phyloP scores from a whole-genome alignment of 2,797 vertebrate genomes.

The Mus caroli region DNA sequence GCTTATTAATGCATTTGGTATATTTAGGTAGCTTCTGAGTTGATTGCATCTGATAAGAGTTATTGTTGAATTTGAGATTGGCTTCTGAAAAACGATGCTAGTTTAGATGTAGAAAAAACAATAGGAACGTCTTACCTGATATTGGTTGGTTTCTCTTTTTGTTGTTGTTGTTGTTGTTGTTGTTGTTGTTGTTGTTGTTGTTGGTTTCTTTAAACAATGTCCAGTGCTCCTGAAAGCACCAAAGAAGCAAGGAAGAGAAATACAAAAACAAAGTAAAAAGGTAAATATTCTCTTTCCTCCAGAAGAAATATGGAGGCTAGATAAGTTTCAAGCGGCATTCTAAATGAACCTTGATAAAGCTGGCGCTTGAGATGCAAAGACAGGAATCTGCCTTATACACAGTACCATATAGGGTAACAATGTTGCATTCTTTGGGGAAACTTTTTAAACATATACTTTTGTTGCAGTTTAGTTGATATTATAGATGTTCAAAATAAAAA shows the following conservation, averaged over 20 bases:
- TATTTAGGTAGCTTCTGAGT: slow-evolving; percentile 30
- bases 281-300: background rate
- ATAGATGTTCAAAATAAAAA: background rate
- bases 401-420: background rate
- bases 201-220: slow-evolving; percentile 59
- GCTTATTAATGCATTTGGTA: slow-evolving; percentile 26
- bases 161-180: background rate
- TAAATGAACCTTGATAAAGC: background rate
- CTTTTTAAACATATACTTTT: background rate
- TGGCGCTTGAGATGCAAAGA: slow-evolving; percentile 30
- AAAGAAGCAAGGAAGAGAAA: slow-evolving; percentile 49
- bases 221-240: background rate
- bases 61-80: slow-evolving; percentile 13
- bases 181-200: background rate
- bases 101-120: background rate
- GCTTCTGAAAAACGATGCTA: background rate
- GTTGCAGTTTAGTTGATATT: background rate
- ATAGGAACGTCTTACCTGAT: background rate
- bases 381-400: background rate
- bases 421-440: background rate
- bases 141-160: slow-evolving; percentile 30
- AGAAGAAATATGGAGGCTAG: background rate
- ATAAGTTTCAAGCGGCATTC: background rate
- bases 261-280: slow-evolving; percentile 31
- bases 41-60: slow-evolving; percentile 13